Base-by-base conservation (phyloP, 1,140 invertebrate genomes). In the Steinernema khuongi region DNA sequence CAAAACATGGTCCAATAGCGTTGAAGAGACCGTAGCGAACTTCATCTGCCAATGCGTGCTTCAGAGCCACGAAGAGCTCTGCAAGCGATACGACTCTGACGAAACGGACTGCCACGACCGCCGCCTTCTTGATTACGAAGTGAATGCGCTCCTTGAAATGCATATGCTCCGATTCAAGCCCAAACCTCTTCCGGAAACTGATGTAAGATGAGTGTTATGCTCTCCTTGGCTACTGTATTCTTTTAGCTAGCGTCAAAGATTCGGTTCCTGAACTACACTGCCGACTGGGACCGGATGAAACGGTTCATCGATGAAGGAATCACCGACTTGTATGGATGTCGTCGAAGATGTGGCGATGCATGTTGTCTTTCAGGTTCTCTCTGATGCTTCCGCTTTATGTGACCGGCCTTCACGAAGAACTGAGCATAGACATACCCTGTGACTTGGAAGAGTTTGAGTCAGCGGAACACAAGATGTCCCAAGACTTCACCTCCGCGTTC, bases 391-490 rank as follows among this genome's bases (percentile, higher is more conserved):
- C 50, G 4, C 22, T 60, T 4, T 60, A 60, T 22, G 50, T 60
- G 7, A 60, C 50, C 11, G 50, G 50, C 19, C 19, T 60, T 14
- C 50, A 60, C 50, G 50, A 60, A 60, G 50, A 60, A 22, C 50
- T 60, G 7, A 60, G 50, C 22, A 7, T 60, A 22, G 50, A 60
- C 19, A 60, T 60, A n/a, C 50, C 50, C 7, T 60, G 50, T 22
- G 50, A 60, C 19, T 26, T 60, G 11, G 50, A 60, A 22, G 50
- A 60, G 26, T 60, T 60, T 60, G 50, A 60, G 50, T 60, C 50
- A 4, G 50, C 50, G 7, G 50, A 60, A 22, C 50, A 60, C 50
- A 60, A 60, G 19, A 60, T 60, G 50, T 22, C 7, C 26, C 50
- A 60, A 22, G 50, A 60, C 19, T 17, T 17, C 7, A 17, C 4